Evolutionary conservation across 2,113 vertebrate species (phyloP), one percentile per base, ranked within the genome.

Genomic region (Apteryx owenii): DNA sequence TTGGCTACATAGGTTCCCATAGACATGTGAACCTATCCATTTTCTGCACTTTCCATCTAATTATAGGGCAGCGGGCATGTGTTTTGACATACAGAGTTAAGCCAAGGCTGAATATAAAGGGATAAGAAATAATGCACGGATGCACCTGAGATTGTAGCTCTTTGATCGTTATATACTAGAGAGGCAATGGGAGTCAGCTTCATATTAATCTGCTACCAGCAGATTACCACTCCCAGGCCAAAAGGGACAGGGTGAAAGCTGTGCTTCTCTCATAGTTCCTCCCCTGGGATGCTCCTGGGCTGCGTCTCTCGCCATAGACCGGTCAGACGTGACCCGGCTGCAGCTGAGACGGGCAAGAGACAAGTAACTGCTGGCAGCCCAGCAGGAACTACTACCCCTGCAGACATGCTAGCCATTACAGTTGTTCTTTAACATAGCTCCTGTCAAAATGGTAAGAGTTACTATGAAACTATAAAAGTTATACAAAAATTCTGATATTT

Each of bases 311-410:
- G 69, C 51, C 18, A n/a, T 12, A 22, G 7, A 5, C 68, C 33
- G 40, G 28, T 44, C 36, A 20, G 22, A 4, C 7, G 26, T 33
- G 61, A 46, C 26, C 9, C 5, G 4, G 20, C 62, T 38, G 62
- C 71, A 38, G 1, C 44, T 18, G 0, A 33, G 25, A 3, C 3
- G 26, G 31, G 44, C 28, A 25, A 31, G 58, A 18, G 29, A 16
- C 16, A 21, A 9, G n/a, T 23, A 29, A 42, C 12, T 40, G 0
- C 42, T 72, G 5, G 0, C 20, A 14, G 0, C 26, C 31, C 60
- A 33, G 51, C 50, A n/a, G 58, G 11, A 50, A 10, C 36, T 8
- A 1, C 1, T 17, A 6, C 13, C 15, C 40, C 36, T 60, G 22
- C 29, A 44, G 17, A 16, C 14, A 33, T 23, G 26, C 44, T 53